Conservation (phyloP, 2,113 vertebrate genomes). For the Catagonus wagneri region DNA sequence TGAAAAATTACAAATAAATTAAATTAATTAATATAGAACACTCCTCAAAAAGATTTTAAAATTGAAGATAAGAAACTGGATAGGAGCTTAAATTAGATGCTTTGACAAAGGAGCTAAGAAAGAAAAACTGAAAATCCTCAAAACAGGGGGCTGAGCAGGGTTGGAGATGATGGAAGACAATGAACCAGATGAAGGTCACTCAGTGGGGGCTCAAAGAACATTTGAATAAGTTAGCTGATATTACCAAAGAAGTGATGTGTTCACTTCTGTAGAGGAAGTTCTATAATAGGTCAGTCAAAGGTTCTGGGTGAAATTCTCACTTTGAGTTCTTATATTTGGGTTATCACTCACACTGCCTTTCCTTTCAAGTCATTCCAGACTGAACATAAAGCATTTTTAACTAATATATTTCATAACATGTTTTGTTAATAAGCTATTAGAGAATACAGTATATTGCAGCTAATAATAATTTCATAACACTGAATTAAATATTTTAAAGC, state of each 20-base stretch:
- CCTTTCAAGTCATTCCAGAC: neutral
- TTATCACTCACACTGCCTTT: neutral
- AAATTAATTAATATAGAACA: constrained; percentile 30
- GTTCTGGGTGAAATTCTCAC: neutral
- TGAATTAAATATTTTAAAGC: constrained; percentile 65
- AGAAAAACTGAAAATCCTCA: constrained; percentile 46
- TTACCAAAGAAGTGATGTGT: neutral
- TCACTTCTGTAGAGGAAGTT: constrained; percentile 7
- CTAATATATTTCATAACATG: neutral
- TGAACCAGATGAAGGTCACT: neutral
- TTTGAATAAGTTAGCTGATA: neutral
- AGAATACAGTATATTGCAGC: neutral
- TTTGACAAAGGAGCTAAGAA: constrained; percentile 21
- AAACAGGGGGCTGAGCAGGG: neutral
- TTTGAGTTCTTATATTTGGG: neutral
- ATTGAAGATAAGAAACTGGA: neutral
- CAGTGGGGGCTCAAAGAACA: neutral
- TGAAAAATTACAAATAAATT: constrained; percentile 48
- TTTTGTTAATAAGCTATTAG: constrained; percentile 45
- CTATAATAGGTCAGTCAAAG: neutral
- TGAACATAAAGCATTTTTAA: neutral
- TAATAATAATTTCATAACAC: constrained; percentile 61
- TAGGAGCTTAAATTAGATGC: neutral
- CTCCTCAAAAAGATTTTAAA: neutral
- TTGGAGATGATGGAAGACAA: neutral